Conservation (phyloP, 2,113 vertebrate species). For the Indri indri region DNA sequence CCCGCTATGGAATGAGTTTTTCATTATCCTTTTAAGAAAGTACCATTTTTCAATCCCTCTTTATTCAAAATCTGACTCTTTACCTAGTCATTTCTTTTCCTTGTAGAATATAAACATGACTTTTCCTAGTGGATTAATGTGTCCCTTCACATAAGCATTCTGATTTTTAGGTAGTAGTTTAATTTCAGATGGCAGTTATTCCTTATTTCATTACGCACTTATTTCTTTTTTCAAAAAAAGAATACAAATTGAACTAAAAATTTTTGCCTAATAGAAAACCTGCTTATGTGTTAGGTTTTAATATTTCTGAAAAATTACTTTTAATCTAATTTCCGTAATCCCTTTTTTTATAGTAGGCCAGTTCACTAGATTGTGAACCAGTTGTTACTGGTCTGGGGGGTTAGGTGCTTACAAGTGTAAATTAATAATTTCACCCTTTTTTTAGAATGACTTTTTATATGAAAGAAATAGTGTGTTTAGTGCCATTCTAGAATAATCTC, state of each 20-base stretch:
- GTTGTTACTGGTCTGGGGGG: background rate
- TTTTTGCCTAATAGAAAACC: background rate
- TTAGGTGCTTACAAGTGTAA: background rate
- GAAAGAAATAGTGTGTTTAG: background rate
- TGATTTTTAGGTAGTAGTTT: background rate
- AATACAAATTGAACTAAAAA: background rate
- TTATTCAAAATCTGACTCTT: background rate
- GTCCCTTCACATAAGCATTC: background rate
- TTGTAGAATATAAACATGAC: background rate
- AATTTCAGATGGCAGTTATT: background rate
- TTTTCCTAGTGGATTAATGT: background rate
- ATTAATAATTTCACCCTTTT: background rate
- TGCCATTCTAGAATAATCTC: slow-evolving; percentile 6
- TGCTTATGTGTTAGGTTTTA: background rate
- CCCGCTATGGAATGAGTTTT: background rate
- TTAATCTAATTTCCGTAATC: background rate
- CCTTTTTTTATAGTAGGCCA: background rate
- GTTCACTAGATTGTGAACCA: background rate
- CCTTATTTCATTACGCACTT: background rate
- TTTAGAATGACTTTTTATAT: background rate
- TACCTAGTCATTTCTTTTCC: background rate
- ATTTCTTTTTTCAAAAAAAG: background rate
- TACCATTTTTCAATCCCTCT: background rate
- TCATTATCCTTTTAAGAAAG: background rate
- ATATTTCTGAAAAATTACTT: background rate